These are phyloP conservation scores for Stigmatopora argus DNA, from an alignment of 2,113 vertebrate genomes.

Conservation along the genomic window DNA sequence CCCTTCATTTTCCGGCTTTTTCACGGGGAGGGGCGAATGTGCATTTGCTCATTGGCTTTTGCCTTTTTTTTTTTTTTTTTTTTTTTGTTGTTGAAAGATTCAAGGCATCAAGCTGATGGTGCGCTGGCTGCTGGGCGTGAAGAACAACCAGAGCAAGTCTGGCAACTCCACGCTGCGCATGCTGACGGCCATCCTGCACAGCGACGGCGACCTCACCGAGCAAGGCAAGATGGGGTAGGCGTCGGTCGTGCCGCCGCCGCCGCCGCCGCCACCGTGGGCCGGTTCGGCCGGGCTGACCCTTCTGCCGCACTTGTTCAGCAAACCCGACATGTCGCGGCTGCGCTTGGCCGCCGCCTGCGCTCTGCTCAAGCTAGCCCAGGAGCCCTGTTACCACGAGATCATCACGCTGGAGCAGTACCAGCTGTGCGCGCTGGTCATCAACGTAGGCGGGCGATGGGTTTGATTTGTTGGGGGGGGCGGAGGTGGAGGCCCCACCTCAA, in stretches of 20 bases:
- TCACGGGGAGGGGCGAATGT: no score
- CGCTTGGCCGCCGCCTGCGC: conserved; percentile 90
- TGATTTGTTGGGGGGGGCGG: no score
- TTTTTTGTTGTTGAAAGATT: conserved; percentile 78
- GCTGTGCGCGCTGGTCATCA: conserved; percentile 93
- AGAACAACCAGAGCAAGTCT: conserved; percentile 98
- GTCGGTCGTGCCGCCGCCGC: neutral
- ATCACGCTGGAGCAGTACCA: conserved; percentile 98
- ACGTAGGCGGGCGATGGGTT: no score
- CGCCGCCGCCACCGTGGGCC: no score
- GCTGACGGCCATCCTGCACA: conserved; percentile 92
- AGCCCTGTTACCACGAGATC: conserved; percentile 98
- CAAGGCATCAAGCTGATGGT: conserved; percentile 99
- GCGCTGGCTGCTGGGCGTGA: conserved; percentile 94
- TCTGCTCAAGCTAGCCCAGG: conserved; percentile 91
- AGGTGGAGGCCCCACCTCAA: no score
- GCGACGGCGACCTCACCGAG: conserved; percentile 95
- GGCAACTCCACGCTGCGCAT: conserved; percentile 94
- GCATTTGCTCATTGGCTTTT: no score
- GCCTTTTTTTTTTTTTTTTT: no score
- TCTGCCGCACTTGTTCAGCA: no score
- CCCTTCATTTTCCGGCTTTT: no score
- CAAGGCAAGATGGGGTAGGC: conserved; percentile 93
- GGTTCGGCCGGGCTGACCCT: no score
- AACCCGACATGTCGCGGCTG: conserved; percentile 97